Evolutionary conservation across 2,888 invertebrate genomes (phyloP).

Genomic region (Eupithecia dodoneata): DNA sequence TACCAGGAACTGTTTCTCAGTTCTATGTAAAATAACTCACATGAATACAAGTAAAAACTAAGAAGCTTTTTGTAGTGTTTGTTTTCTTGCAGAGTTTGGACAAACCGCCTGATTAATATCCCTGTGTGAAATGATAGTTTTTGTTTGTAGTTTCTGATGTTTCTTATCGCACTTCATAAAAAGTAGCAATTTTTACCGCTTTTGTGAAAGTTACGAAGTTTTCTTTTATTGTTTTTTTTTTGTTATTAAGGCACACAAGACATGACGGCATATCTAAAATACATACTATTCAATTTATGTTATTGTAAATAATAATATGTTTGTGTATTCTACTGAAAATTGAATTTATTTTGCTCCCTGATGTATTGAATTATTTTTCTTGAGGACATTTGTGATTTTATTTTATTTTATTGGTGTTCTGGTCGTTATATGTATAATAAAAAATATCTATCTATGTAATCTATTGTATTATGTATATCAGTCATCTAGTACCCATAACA

Average conservation of each 20-base stretch:
- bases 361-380: too few species aligned
- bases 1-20: neutral
- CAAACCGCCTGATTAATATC: constrained; percentile 53
- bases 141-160: constrained; percentile 32
- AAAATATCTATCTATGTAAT: too few species aligned
- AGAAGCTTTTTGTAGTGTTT: constrained; percentile 54
- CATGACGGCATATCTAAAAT: neutral
- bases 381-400: too few species aligned
- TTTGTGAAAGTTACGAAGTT: neutral
- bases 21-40: neutral
- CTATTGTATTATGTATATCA: too few species aligned
- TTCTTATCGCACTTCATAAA: constrained; percentile 23
- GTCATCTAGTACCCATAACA: too few species aligned
- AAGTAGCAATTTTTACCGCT: constrained; percentile 14
- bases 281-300: too few species aligned
- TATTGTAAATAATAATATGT: too few species aligned
- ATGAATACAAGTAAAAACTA: constrained; percentile 15
- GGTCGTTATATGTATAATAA: too few species aligned
- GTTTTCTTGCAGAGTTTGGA: constrained; percentile 37
- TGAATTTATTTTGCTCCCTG: too few species aligned
- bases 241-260: neutral
- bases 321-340: too few species aligned
- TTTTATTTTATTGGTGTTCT: too few species aligned
- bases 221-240: neutral
- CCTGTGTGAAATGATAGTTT: constrained; percentile 36